These are phyloP conservation scores for Pyrocoelia pectoralis DNA, from an alignment of 2,888 invertebrate genomes.

Conservation along the genomic window DNA sequence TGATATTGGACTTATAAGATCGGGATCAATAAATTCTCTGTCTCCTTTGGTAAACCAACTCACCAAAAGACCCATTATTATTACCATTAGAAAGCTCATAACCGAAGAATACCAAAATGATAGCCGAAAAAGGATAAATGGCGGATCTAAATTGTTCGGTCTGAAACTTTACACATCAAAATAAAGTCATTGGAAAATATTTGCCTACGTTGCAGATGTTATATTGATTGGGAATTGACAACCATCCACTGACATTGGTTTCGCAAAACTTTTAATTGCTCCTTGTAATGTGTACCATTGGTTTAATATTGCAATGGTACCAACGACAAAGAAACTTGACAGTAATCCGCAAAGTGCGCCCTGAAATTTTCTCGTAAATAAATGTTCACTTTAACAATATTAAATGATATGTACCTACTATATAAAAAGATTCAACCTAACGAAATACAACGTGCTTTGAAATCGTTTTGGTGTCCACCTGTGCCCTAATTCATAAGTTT, in stretches of 20 bases:
- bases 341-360: conserved; percentile 66
- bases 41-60: conserved; percentile 46
- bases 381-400: too few species aligned
- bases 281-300: too few species aligned
- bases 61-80: conserved; percentile 21
- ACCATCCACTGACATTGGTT: conserved; percentile 20
- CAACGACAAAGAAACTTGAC: conserved; percentile 62
- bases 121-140: conserved; percentile 17
- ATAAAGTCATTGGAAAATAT: too few species aligned
- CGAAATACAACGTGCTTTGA: too few species aligned
- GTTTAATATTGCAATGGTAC: conserved; percentile 65
- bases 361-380: conserved; percentile 45
- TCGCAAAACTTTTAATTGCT: too few species aligned
- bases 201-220: too few species aligned
- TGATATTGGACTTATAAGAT: conserved; percentile 64
- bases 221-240: too few species aligned
- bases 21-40: conserved; percentile 65
- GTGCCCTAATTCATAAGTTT: too few species aligned
- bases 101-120: conserved; percentile 18
- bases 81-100: conserved; percentile 12
- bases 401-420: too few species aligned
- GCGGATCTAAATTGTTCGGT: background rate
- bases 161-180: too few species aligned
- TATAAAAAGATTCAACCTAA: too few species aligned
- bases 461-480: too few species aligned